phyloP scores from a whole-genome alignment of 1,140 invertebrate genomes.

The Drosophila prosaltans region DNA sequence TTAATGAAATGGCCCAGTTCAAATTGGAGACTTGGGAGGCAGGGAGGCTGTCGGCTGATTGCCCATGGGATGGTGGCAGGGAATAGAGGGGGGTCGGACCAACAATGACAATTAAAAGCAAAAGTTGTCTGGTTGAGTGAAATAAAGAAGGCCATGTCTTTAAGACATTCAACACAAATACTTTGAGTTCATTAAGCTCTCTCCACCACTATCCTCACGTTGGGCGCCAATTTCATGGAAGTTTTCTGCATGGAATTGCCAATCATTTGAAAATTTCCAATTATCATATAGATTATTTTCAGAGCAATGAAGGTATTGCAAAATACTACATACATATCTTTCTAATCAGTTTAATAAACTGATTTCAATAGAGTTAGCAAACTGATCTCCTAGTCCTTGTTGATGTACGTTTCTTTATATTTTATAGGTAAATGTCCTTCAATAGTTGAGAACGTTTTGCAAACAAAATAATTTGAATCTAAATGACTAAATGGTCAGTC shows the following conservation, averaged over 20 bases:
- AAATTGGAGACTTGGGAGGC: constrained; percentile 23
- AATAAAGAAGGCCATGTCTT: constrained; percentile 32
- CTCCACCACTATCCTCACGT: not conserved
- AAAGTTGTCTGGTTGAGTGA: constrained; percentile 31
- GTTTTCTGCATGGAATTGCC: not conserved
- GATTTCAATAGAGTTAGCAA: too few species aligned
- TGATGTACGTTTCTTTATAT: too few species aligned
- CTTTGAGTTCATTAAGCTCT: not conserved
- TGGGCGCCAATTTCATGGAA: not conserved
- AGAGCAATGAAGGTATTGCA: too few species aligned
- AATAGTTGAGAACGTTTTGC: too few species aligned
- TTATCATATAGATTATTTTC: too few species aligned
- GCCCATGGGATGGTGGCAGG: not conserved
- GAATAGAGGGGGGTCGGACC: constrained; percentile 4
- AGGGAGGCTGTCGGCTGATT: constrained; percentile 27
- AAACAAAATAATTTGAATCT: too few species aligned
- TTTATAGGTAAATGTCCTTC: too few species aligned
- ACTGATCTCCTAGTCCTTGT: too few species aligned
- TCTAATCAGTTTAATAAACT: too few species aligned
- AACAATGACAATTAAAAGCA: constrained; percentile 60
- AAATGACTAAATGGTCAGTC: too few species aligned
- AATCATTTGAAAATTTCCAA: too few species aligned
- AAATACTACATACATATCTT: too few species aligned
- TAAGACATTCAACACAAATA: constrained; percentile 20
- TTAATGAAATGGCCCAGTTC: constrained; percentile 70